Evolutionary conservation across 2,888 invertebrate genomes (phyloP).

Genomic region (Cylindroiulus punctatus): DNA sequence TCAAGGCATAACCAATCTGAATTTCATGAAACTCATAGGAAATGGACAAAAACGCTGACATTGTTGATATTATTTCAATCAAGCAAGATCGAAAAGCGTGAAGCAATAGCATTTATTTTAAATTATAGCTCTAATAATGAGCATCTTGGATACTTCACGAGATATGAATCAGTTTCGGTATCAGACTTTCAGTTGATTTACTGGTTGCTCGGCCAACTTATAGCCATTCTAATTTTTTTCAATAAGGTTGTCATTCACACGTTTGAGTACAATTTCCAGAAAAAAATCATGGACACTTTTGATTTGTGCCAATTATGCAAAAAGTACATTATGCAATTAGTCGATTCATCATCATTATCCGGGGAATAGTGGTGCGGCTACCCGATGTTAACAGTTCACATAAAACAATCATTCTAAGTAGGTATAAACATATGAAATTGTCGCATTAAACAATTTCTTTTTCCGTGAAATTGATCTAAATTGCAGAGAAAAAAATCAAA

Average conservation of each 20-base stretch:
- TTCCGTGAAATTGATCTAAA: background rate
- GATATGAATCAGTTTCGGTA: background rate
- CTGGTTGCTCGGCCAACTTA: background rate
- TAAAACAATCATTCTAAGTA: background rate
- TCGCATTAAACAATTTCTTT: background rate
- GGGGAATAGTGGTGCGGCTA: background rate
- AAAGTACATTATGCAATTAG: background rate
- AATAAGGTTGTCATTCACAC: background rate
- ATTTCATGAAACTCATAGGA: no score
- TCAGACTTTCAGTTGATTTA: background rate
- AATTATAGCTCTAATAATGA: no score
- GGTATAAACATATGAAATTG: background rate
- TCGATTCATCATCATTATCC: background rate
- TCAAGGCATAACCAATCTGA: no score
- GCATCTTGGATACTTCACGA: background rate
- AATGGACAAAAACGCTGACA: no score
- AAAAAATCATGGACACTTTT: slow-evolving; percentile 19
- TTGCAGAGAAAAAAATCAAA: background rate
- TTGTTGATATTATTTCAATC: no score
- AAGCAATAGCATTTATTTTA: no score
- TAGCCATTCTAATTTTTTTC: background rate
- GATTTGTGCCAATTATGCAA: background rate
- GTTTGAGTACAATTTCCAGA: background rate
- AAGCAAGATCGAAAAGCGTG: no score
- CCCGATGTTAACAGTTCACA: background rate